Percentiles rank a stretch among this genome's conserved stretches.
phyloP scores from a whole-genome alignment of 1,140 invertebrate genomes.

The Tetramorium parvispinum region DNA sequence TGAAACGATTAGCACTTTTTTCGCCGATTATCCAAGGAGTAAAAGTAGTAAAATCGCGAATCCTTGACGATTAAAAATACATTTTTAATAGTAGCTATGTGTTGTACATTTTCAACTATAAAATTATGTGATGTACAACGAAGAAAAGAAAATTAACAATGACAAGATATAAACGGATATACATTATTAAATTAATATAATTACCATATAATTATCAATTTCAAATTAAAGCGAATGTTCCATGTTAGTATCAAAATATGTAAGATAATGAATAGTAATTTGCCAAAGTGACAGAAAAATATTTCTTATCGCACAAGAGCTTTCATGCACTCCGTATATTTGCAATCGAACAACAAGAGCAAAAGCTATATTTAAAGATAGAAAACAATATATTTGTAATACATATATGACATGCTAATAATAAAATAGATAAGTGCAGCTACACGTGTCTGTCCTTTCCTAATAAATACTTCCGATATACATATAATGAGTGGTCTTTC shows the following conservation, averaged over 20 bases:
- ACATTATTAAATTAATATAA: background rate
- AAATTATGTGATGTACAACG: background rate
- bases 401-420: background rate
- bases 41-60: slow-evolving; percentile 16
- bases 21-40: background rate
- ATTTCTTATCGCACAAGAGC: background rate
- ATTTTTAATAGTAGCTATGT: background rate
- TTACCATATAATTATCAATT: no score
- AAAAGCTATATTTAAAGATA: background rate
- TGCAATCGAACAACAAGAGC: background rate
- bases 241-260: background rate
- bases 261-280: background rate
- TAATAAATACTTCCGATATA: slow-evolving; percentile 10
- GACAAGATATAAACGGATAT: background rate
- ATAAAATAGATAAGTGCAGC: background rate
- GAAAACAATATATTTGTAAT: background rate
- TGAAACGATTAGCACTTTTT: background rate
- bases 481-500: background rate
- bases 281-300: background rate
- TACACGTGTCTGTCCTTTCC: background rate
- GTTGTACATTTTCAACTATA: background rate
- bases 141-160: background rate
- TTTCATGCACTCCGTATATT: background rate
- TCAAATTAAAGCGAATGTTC: no score
- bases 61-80: slow-evolving; percentile 2